These are phyloP conservation scores for Staurois parvus DNA, from an alignment of 2,797 vertebrate genomes.

Conservation along the genomic window DNA sequence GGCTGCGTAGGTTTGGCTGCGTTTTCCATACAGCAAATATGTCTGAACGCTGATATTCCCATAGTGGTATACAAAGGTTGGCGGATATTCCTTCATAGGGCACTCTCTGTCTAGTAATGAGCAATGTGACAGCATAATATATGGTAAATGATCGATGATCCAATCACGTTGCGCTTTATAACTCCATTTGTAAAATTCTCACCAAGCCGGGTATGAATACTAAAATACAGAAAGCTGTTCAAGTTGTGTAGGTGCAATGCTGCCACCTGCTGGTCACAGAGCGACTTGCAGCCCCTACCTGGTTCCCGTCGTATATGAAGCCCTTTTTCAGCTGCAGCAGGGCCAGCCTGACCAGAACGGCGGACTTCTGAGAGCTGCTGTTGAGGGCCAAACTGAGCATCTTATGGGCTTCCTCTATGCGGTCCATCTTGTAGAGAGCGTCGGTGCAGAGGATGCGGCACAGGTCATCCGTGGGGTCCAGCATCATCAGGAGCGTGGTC, in stretches of 20 bases:
- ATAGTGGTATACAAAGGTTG: no score
- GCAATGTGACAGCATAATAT: no score
- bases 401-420: slow-evolving; percentile 86
- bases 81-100: no score
- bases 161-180: no score
- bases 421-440: slow-evolving; percentile 87
- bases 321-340: slow-evolving; percentile 90
- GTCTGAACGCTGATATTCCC: no score
- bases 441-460: slow-evolving; percentile 86
- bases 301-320: slow-evolving; percentile 87
- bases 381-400: slow-evolving; percentile 80
- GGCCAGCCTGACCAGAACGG: slow-evolving; percentile 85
- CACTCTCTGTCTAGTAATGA: no score
- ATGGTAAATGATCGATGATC: no score
- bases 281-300: slow-evolving; percentile 74
- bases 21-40: no score
- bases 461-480: slow-evolving; percentile 79
- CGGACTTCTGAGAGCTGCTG: slow-evolving; percentile 74
- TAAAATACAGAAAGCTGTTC: no score
- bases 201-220: no score
- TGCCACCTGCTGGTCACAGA: slow-evolving; percentile 68
- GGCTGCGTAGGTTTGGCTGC: no score
- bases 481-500: slow-evolving; percentile 84
- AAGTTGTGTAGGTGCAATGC: slow-evolving; percentile 46
- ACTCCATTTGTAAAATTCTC: no score